A percentile compares a stretch with the other conserved stretches of the same genome.
Evolutionary conservation across 2,888 invertebrate species (phyloP).

Genomic region (Mantis religiosa): DNA sequence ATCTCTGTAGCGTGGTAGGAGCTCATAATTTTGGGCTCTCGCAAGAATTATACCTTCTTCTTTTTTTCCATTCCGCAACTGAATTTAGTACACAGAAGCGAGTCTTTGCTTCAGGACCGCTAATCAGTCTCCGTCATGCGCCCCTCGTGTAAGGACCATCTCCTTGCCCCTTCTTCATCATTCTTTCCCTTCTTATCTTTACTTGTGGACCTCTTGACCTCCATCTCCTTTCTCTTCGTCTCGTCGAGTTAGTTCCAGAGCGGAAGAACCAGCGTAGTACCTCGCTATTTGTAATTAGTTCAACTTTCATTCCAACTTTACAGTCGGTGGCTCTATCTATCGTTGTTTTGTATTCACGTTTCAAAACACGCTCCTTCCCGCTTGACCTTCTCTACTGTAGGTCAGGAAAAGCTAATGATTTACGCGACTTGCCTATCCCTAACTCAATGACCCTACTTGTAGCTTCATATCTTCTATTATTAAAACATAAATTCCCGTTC

Average conservation of each 20-base stretch:
- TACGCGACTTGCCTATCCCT: too few relatives aligned
- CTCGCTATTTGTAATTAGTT: too few relatives aligned
- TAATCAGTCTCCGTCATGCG: background rate
- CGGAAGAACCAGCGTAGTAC: background rate
- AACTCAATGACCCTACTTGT: too few relatives aligned
- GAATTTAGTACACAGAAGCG: background rate
- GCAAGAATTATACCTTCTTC: background rate
- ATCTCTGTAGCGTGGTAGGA: background rate
- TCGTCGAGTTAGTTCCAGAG: background rate
- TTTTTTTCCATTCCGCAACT: background rate
- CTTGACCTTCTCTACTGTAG: too few relatives aligned
- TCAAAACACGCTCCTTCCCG: too few relatives aligned
- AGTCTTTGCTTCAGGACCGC: background rate
- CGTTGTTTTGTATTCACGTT: too few relatives aligned
- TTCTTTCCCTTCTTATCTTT: background rate
- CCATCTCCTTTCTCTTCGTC: background rate
- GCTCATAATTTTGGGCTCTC: background rate
- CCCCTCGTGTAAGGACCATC: too few relatives aligned
- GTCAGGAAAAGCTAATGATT: too few relatives aligned
- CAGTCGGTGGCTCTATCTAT: too few relatives aligned
- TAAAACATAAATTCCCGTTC: too few relatives aligned
- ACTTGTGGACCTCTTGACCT: background rate
- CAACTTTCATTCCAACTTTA: too few relatives aligned
- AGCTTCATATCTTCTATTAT: too few relatives aligned
- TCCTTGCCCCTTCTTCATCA: background rate